Evolutionary conservation across 1,140 invertebrate species (phyloP), one percentile per base, ranked within the genome.

Genomic region (Temnothorax nylanderi): DNA sequence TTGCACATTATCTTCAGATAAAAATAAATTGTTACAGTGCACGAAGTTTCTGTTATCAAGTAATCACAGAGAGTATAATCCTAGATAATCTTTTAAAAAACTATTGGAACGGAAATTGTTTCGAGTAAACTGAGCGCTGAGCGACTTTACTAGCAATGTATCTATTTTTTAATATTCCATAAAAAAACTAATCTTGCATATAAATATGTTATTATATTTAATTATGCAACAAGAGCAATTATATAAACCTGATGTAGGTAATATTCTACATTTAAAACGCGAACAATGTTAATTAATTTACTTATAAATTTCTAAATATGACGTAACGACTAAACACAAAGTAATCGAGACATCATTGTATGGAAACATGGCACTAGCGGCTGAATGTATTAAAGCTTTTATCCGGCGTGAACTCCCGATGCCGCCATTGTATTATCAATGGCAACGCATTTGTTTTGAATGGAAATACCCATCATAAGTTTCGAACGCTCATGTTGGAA

Each of bases 41-140:
- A 44, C 54, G 13, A 62, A 13, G 44, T 5, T 54, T 60, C 8
- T 37, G 41, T 75, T 84, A 84, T 75, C 80, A 37, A n/a, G 56
- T 58, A 60, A 13, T 58, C 18, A 8, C 18, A 18, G n/a, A n/a
- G n/a, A n/a, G 8, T 41, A 41, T 49, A 72, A 58, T 82, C 26
- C 41, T 41, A 74, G 18, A 13, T 74, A 84, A 74, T 84, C 54
- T 75, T 75, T 75, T 49, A 67, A 41, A 84, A 32, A 49, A 26
- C 69, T 47, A 32, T 11, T 75, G 32, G 74, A 84, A 26, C 80
- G 69, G 69, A 60, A 60, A 84, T 74, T 60, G 80, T 84, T 84
- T 41, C 54, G 49, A 6, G 41, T 60, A 75, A 84, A 34, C 26
- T 5, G n/a, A 21, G 18, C 13, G n/a, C 11, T 13, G 49, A 47